Conservation (phyloP, 2,113 vertebrate genomes). For the Vicugna pacos region DNA sequence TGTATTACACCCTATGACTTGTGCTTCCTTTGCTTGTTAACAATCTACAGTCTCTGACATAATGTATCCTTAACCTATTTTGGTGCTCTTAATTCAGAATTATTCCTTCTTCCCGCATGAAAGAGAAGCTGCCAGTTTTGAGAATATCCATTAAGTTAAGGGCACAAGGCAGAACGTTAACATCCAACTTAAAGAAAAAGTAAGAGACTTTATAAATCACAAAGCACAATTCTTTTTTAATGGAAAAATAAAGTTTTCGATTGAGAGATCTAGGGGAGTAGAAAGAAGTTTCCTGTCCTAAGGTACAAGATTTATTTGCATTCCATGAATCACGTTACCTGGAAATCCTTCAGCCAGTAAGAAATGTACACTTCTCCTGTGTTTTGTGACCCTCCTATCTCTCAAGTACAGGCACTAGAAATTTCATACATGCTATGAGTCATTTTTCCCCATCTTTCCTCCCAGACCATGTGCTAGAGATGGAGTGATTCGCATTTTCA, state of each 20-base stretch:
- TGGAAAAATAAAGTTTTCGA: background rate
- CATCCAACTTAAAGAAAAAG: conserved; percentile 68
- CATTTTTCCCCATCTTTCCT: background rate
- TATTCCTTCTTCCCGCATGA: conserved; percentile 70
- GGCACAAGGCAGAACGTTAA: conserved; percentile 72
- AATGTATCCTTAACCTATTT: conserved; percentile 69
- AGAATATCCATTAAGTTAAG: conserved; percentile 81
- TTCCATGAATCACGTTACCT: background rate
- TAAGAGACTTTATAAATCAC: background rate
- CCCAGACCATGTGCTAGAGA: background rate
- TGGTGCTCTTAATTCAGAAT: conserved; percentile 79
- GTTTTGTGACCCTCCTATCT: background rate
- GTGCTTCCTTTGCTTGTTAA: conserved; percentile 64
- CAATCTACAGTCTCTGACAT: conserved; percentile 76
- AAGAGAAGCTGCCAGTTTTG: conserved; percentile 64
- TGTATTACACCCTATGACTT: conserved; percentile 58
- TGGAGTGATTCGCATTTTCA: background rate
- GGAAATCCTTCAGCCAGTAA: background rate
- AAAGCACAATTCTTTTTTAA: conserved; percentile 59
- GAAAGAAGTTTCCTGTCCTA: conserved; percentile 54
- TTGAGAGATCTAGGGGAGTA: background rate
- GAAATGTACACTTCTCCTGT: conserved; percentile 9
- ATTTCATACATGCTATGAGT: background rate
- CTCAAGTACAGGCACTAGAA: conserved; percentile 31
- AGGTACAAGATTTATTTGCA: conserved; percentile 67